phyloP scores from a whole-genome alignment of 2,888 invertebrate species.

The Xylota segnis region DNA sequence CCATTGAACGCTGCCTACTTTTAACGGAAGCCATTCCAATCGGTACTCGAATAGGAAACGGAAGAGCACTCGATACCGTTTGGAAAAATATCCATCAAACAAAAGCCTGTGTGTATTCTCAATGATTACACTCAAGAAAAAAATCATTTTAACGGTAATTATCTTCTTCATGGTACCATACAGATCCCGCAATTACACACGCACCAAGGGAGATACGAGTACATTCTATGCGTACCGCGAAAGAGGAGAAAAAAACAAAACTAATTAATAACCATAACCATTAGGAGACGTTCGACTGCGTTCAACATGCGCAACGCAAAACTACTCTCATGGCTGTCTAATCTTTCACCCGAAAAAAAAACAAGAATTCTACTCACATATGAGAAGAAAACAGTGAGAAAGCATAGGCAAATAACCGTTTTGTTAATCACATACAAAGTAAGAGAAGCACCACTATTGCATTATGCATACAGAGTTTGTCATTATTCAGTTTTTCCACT shows the following conservation, averaged over 20 bases:
- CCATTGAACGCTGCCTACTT: constrained; percentile 23
- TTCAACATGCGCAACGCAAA: constrained; percentile 45
- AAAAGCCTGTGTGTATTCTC: constrained; percentile 5
- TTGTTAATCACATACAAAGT: constrained; percentile 41
- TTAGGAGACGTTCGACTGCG: constrained; percentile 39
- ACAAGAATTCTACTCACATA: constrained; percentile 17
- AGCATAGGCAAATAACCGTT: constrained; percentile 53
- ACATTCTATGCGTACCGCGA: background rate
- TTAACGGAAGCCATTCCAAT: constrained; percentile 55
- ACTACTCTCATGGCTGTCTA: constrained; percentile 12
- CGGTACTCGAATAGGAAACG: constrained; percentile 49
- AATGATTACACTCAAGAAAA: constrained; percentile 29
- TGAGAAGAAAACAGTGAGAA: constrained; percentile 17
- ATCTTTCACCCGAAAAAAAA: constrained; percentile 40
- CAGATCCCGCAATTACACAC: constrained; percentile 34
- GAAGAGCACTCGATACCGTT: constrained; percentile 61
- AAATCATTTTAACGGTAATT: constrained; percentile 68
- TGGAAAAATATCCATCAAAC: constrained; percentile 20
- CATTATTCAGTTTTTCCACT: constrained; percentile 12
- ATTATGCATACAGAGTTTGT: constrained; percentile 27
- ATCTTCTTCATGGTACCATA: constrained; percentile 41
- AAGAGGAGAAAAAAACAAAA: constrained; percentile 50
- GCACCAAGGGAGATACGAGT: constrained; percentile 5
- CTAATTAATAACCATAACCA: constrained; percentile 65
- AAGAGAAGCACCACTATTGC: constrained; percentile 2